Percentiles rank a stretch among this genome's conserved stretches.
Evolutionary conservation across 1,140 invertebrate genomes (phyloP).

Genomic region (Ostrea edulis): DNA sequence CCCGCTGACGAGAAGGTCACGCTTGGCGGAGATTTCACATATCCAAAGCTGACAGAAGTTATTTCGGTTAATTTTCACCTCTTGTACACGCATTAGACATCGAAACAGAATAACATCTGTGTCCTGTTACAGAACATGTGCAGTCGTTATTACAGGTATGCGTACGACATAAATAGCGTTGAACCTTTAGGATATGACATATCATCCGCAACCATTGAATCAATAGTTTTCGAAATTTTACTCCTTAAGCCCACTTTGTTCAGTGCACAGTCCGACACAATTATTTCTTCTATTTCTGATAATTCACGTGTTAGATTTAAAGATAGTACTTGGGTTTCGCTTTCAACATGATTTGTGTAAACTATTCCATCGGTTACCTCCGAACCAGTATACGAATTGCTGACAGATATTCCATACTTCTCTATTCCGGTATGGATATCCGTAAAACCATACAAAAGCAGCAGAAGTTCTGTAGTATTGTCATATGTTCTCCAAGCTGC

Average conservation of each 20-base stretch:
- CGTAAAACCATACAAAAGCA: conserved; percentile 42
- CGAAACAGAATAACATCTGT: not conserved
- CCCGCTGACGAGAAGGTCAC: not conserved
- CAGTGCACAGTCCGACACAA: not conserved
- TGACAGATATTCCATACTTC: too few relatives aligned
- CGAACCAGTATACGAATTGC: conserved; percentile 27
- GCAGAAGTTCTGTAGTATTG: not conserved
- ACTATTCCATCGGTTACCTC: not conserved
- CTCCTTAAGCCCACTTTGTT: not conserved
- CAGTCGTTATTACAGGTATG: conserved; percentile 8
- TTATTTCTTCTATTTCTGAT: not conserved
- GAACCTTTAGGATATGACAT: not conserved
- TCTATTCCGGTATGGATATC: conserved; percentile 38
- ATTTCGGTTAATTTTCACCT: not conserved
- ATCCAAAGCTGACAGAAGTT: not conserved
- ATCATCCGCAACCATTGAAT: not conserved
- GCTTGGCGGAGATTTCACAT: not conserved
- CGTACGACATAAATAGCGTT: not conserved
- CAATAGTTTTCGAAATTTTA: too few relatives aligned
- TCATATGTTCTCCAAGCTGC: conserved; percentile 23
- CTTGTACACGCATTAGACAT: not conserved
- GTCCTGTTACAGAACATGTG: not conserved
- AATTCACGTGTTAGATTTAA: not conserved
- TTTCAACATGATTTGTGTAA: not conserved
- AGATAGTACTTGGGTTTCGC: not conserved